Conservation (phyloP, 2,797 vertebrate genomes). For the Enteromius radiatus region DNA sequence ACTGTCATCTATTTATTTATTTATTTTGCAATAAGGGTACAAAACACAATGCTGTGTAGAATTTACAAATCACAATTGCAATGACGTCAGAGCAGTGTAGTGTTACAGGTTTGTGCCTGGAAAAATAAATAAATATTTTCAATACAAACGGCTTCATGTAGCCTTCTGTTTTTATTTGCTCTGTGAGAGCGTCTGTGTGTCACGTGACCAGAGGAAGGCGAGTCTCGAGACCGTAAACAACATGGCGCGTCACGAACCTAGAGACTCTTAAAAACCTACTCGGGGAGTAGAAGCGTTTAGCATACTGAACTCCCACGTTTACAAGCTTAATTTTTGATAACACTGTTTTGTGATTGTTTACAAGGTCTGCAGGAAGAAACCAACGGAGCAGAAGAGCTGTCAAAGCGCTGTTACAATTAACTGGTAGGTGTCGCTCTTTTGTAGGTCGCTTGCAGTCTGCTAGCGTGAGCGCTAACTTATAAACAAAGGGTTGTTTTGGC, state of each 20-base stretch:
- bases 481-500: slow-evolving; percentile 13
- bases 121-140: not conserved
- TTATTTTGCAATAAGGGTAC: too few relatives aligned
- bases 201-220: slow-evolving; percentile 53
- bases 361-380: slow-evolving; percentile 9
- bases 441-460: slow-evolving; percentile 25
- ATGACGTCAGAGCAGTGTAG: too few relatives aligned
- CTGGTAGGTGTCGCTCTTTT: slow-evolving; percentile 27
- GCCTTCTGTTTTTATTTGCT: not conserved
- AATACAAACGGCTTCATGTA: not conserved
- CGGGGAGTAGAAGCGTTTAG: slow-evolving; percentile 14
- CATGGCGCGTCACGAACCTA: slow-evolving; percentile 74
- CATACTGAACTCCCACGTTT: not conserved
- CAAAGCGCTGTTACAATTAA: slow-evolving; percentile 36
- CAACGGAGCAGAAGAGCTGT: slow-evolving; percentile 22
- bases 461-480: slow-evolving; percentile 29
- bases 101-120: too few relatives aligned
- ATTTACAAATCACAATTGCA: too few relatives aligned
- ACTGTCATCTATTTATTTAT: not conserved
- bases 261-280: slow-evolving; percentile 52
- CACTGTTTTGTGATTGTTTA: not conserved
- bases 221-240: slow-evolving; percentile 78
- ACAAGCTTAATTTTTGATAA: not conserved
- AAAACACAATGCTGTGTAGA: too few relatives aligned
- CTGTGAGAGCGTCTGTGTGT: not conserved